Percentiles rank a stretch among this genome's conserved stretches.
Conservation (phyloP, 1,140 invertebrate genomes). For the Oncopodura yosiiana region DNA sequence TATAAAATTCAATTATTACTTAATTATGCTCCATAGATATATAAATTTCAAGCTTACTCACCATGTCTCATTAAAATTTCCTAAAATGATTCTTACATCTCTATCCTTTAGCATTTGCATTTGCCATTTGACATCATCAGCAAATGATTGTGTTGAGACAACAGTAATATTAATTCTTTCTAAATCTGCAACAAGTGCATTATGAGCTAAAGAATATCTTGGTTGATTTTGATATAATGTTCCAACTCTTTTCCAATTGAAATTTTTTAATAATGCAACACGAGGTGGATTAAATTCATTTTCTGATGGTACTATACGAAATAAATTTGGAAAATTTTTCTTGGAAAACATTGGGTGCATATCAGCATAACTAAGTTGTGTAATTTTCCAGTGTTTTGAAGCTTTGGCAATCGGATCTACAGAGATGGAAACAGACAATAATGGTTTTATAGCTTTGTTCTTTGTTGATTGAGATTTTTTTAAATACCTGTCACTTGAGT, state of each 20-base stretch:
- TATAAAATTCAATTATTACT: too few species aligned
- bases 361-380: slow-evolving; percentile 92
- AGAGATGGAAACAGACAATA: too few species aligned
- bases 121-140: slow-evolving; percentile 74
- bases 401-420: slow-evolving; percentile 97
- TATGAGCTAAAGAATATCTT: slow-evolving; percentile 80
- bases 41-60: too few species aligned
- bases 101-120: slow-evolving; percentile 78
- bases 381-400: slow-evolving; percentile 90
- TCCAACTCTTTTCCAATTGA: slow-evolving; percentile 95
- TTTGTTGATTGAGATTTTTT: too few species aligned
- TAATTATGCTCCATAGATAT: too few species aligned
- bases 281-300: slow-evolving; percentile 91
- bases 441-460: too few species aligned
- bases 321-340: slow-evolving; percentile 90
- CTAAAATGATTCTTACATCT: slow-evolving; percentile 89
- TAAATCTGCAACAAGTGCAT: slow-evolving; percentile 77
- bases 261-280: slow-evolving; percentile 72
- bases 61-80: slow-evolving; percentile 93
- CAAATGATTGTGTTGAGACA: slow-evolving; percentile 85
- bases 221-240: slow-evolving; percentile 96
- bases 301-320: slow-evolving; percentile 87
- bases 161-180: slow-evolving; percentile 70
- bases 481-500: slow-evolving; percentile 90
- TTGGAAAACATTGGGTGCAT: slow-evolving; percentile 96